A percentile compares a stretch with the other conserved stretches of the same genome.
These are phyloP conservation scores for Manacus vitellinus DNA, from an alignment of 2,113 vertebrate genomes.

Conservation along the genomic window DNA sequence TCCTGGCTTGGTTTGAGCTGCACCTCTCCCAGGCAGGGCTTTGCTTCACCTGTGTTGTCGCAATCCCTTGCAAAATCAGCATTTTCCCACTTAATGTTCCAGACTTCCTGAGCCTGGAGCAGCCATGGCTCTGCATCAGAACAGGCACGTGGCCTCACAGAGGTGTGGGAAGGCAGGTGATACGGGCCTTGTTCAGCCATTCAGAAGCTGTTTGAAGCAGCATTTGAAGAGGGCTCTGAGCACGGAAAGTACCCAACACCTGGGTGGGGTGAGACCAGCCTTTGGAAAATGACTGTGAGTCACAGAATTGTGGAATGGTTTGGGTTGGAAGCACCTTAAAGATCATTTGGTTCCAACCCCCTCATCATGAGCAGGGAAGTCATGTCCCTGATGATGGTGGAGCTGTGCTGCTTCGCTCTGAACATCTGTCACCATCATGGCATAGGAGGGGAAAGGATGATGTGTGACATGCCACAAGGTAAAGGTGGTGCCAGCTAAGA, in stretches of 20 bases:
- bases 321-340: neutral
- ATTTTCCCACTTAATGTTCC: neutral
- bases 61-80: neutral
- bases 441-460: neutral
- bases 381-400: neutral
- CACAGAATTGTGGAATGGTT: neutral
- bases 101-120: neutral
- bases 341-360: neutral
- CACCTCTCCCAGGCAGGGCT: neutral
- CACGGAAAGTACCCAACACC: neutral
- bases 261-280: neutral
- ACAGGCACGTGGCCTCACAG: neutral
- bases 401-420: neutral
- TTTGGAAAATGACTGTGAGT: neutral
- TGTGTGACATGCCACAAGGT: accelerated
- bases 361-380: neutral
- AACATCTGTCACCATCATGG: neutral
- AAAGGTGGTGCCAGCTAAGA: neutral
- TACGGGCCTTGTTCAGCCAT: neutral
- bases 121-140: neutral
- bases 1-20: neutral
- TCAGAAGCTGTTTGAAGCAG: neutral
- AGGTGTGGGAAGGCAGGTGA: neutral
- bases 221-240: neutral
- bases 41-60: neutral